Evolutionary conservation across 2,888 invertebrate genomes (phyloP).

Genomic region (Iselma pallidipennis): DNA sequence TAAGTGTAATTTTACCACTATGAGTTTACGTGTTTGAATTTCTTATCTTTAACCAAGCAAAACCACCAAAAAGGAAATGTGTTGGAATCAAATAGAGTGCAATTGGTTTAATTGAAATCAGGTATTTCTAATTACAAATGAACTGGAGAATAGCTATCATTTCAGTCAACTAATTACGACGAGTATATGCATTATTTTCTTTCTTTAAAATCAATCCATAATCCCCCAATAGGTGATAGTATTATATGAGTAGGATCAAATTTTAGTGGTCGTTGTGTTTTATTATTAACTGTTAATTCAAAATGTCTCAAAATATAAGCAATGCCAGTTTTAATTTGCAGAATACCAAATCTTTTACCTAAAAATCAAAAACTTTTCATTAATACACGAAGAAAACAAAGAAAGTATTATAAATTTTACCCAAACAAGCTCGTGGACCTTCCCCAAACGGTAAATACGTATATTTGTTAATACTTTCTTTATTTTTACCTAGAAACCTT

Average conservation of each 20-base stretch:
- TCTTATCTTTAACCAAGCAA: conserved; percentile 39
- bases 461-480: conserved; percentile 38
- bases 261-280: conserved; percentile 42
- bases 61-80: background rate
- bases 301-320: conserved; percentile 46
- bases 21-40: conserved; percentile 20
- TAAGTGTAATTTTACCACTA: background rate
- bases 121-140: background rate
- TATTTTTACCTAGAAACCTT: conserved; percentile 46
- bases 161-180: background rate
- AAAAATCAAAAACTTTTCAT: conserved; percentile 17
- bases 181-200: background rate
- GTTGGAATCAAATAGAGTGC: background rate
- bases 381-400: too few species aligned
- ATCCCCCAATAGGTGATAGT: conserved; percentile 39
- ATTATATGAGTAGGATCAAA: conserved; percentile 34
- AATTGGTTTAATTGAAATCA: background rate
- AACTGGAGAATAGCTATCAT: too few species aligned
- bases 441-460: conserved; percentile 45
- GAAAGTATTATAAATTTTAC: conserved; percentile 29
- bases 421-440: conserved; percentile 47
- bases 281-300: conserved; percentile 44
- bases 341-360: conserved; percentile 38
- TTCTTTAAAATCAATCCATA: conserved; percentile 41
- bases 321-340: conserved; percentile 51